Base-by-base conservation (phyloP, 2,113 vertebrate species). In the Poecile atricapillus region DNA sequence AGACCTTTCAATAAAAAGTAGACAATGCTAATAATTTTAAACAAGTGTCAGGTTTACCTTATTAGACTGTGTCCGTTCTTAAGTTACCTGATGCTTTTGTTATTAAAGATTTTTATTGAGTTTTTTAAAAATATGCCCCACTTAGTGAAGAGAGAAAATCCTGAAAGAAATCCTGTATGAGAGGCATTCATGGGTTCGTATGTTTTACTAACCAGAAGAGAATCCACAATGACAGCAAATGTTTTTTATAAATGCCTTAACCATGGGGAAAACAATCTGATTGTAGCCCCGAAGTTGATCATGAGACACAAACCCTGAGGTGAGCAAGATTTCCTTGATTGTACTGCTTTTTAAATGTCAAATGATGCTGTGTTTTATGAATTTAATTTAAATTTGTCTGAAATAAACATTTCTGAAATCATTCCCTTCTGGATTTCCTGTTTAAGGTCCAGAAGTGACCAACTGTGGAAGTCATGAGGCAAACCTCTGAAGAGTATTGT, bases 401-500 rank as follows among this genome's bases (percentile, higher is more conserved):
- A 50, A 85, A 64, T 43, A 91, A 89, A 52, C 13, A 21, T 63
- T 84, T 80, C 23, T 33, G 43, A 86, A 86, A 69, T 70, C 1
- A 23, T 64, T 89, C 30, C 24, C 52, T 79, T 89, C 63, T 67
- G 83, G 46, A 67, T 73, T 65, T 84, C 44, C 52, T 83, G 39
- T 76, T 67, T 63, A 83, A 80, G 50, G 55, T 58, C n/a, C 83
- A 47, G 52, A 77, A 86, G 46, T 16, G 68, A n/a, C 68, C 13
- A 33, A 4, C 3, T 44, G 21, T 60, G 13, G 35, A 75, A 60
- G 1, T 86, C 65, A 52, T 69, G 76, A 69, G 49, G 62, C 62
- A 94, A 93, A 94, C 76, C 73, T 91, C 49, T 78, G 80, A 73
- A 84, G 53, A 87, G 62, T 27, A 31, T 20, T 60, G 30, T 84